These are phyloP conservation scores for Chaenodraco wilsoni DNA, from an alignment of 2,797 vertebrate species.

Conservation along the genomic window DNA sequence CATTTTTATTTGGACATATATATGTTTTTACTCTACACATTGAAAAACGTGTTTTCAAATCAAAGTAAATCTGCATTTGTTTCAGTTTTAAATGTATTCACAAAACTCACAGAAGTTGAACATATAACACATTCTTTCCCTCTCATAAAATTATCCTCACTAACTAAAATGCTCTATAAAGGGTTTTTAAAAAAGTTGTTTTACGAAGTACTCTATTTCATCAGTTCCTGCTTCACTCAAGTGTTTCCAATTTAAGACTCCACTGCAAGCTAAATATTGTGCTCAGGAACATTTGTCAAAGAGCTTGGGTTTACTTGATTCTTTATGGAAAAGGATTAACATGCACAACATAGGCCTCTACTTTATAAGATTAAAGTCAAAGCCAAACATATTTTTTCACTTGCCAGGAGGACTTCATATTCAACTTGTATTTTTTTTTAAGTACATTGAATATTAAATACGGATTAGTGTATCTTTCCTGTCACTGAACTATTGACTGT, in stretches of 20 bases:
- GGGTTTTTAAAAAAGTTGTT: neutral
- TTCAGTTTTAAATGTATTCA: neutral
- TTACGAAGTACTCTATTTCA: neutral
- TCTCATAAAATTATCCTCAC: neutral
- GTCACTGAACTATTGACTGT: slow-evolving; percentile 22
- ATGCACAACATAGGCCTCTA: slow-evolving; percentile 45
- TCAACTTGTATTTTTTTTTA: slow-evolving; percentile 32
- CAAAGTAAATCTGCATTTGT: neutral
- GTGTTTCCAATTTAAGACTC: slow-evolving; percentile 30
- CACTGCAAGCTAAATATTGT: slow-evolving; percentile 39
- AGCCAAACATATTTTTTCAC: slow-evolving; percentile 46
- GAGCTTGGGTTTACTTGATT: slow-evolving; percentile 27
- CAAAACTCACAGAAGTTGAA: neutral
- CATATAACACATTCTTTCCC: neutral
- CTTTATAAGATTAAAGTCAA: slow-evolving; percentile 64
- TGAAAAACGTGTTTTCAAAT: neutral
- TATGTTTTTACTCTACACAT: neutral
- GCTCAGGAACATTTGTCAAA: slow-evolving; percentile 33
- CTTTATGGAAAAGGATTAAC: slow-evolving; percentile 60
- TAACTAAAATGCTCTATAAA: neutral
- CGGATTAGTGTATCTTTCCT: slow-evolving; percentile 40
- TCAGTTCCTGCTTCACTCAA: slow-evolving; percentile 7
- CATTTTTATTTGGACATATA: neutral
- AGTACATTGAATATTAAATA: slow-evolving; percentile 57
- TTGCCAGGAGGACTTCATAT: slow-evolving; percentile 51